Conservation (phyloP, 1,140 invertebrate genomes). For the Drosophila watanabei region DNA sequence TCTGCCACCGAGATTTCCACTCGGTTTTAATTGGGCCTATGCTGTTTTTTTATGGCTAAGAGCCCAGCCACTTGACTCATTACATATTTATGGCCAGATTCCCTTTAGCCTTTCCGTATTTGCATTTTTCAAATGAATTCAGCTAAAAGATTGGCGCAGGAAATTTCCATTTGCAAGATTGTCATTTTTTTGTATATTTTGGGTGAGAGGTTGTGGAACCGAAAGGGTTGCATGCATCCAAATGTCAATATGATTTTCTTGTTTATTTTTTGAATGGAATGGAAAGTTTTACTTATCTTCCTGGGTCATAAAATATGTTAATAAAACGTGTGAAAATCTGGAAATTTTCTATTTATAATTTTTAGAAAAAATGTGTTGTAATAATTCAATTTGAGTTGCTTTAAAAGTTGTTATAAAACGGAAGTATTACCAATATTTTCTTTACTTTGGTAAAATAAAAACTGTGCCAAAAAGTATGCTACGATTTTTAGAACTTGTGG, state of each 20-base stretch:
- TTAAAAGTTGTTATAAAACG: not conserved
- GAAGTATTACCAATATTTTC: not conserved
- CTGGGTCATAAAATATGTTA: slow-evolving; percentile 1
- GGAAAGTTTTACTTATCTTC: slow-evolving; percentile 31
- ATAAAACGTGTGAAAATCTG: slow-evolving; percentile 10
- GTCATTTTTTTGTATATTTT: slow-evolving; percentile 2
- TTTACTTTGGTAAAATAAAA: not conserved
- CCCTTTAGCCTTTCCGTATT: slow-evolving; percentile 17
- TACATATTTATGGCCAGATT: slow-evolving; percentile 38
- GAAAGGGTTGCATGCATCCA: slow-evolving; percentile 10
- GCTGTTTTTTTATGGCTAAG: slow-evolving; percentile 56
- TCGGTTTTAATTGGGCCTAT: slow-evolving; percentile 73
- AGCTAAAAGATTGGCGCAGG: slow-evolving; percentile 24
- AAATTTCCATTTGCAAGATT: slow-evolving; percentile 39
- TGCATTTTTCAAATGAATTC: slow-evolving; percentile 40
- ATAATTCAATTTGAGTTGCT: not conserved
- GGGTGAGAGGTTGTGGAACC: not conserved
- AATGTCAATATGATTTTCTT: slow-evolving; percentile 19
- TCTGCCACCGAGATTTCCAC: slow-evolving; percentile 50
- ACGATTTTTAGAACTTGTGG: not conserved
- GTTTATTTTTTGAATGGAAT: slow-evolving; percentile 6
- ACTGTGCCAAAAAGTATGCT: not conserved
- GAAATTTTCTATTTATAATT: not conserved
- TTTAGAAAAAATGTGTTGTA: not conserved
- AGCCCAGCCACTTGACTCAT: slow-evolving; percentile 46